Evolutionary conservation across 2,888 invertebrate genomes (phyloP).

Genomic region (Lordiphosa fenestrarum): DNA sequence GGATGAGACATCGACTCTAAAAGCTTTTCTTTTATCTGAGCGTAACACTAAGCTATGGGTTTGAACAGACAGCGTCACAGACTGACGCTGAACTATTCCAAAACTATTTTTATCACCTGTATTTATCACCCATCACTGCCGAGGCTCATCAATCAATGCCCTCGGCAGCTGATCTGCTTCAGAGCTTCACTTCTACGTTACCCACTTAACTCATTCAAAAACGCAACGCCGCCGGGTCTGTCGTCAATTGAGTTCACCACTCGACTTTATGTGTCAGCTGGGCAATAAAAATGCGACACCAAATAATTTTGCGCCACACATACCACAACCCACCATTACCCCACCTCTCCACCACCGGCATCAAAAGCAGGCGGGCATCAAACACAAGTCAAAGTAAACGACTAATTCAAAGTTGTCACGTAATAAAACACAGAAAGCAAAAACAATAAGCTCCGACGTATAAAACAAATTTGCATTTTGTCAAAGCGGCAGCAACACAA

Average conservation of each 20-base stretch:
- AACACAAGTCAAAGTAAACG: conserved; percentile 31
- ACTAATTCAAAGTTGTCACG: conserved; percentile 68
- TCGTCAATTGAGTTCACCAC: conserved; percentile 24
- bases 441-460: conserved; percentile 47
- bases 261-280: conserved; percentile 38
- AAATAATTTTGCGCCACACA: conserved; percentile 28
- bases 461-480: conserved; percentile 60
- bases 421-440: conserved; percentile 60
- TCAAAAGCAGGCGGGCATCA: conserved; percentile 19
- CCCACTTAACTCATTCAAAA: conserved; percentile 7
- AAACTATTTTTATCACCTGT: no score
- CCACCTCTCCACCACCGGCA: background rate
- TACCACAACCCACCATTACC: background rate
- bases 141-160: no score
- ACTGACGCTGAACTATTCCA: no score
- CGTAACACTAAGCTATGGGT: no score
- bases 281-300: conserved; percentile 37
- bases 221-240: conserved; percentile 1
- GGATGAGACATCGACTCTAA: no score
- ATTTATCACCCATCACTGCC: no score
- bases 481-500: conserved; percentile 20
- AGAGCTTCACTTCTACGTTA: background rate
- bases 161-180: no score
- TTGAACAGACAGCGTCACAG: no score
- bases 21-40: no score